These are phyloP conservation scores for Bruchidius siliquastri DNA, from an alignment of 2,888 invertebrate species.

Conservation along the genomic window DNA sequence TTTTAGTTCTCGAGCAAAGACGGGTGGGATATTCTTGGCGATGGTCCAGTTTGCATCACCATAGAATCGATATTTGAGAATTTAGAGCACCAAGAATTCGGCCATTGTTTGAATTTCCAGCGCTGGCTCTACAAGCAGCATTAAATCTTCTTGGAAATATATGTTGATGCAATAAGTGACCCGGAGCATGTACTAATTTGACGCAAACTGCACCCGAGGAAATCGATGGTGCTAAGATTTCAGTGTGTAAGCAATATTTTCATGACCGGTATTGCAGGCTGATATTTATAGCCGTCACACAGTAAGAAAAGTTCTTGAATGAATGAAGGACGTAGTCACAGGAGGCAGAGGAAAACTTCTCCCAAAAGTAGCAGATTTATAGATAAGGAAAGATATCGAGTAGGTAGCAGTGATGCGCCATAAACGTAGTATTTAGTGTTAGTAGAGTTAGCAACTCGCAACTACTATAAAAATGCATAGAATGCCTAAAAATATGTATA, in stretches of 20 bases:
- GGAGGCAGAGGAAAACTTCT: no score
- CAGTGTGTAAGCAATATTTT: background rate
- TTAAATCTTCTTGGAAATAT: constrained; percentile 11
- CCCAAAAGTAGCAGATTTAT: no score
- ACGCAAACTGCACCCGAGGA: background rate
- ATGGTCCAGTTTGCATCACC: background rate
- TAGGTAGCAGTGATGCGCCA: no score
- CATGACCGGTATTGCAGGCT: no score
- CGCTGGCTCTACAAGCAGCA: constrained; percentile 9
- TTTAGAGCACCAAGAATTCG: constrained; percentile 8
- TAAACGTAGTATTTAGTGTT: no score
- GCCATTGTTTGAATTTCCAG: constrained; percentile 8
- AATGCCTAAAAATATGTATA: no score
- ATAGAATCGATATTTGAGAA: constrained; percentile 16
- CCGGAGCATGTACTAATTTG: background rate
- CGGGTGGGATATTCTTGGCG: background rate
- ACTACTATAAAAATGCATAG: no score
- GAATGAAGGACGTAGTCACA: no score
- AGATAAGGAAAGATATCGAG: no score
- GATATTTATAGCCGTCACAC: no score
- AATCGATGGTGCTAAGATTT: background rate
- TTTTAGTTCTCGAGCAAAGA: background rate
- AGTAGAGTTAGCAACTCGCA: no score
- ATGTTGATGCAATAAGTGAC: constrained; percentile 5
- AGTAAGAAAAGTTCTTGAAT: no score